A percentile compares a stretch with the other conserved stretches of the same genome.
Conservation (phyloP, 2,888 invertebrate genomes). For the Sicus ferrugineus region DNA sequence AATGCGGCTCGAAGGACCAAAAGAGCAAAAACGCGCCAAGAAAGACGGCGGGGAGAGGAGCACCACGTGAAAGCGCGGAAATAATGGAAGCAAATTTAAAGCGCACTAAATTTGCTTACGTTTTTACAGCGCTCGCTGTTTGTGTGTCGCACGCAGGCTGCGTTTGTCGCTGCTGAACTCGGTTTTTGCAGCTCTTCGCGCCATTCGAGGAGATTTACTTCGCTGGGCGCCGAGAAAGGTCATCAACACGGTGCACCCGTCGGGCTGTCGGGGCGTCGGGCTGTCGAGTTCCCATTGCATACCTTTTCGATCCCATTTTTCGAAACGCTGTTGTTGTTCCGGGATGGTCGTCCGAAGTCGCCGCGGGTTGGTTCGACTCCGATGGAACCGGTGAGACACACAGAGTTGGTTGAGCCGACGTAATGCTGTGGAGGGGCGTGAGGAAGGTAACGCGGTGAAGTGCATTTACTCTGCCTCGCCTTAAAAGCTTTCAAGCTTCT, state of each 20-base stretch:
- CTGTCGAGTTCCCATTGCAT: constrained; percentile 11
- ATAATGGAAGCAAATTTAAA: constrained; percentile 54
- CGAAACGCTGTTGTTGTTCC: background rate
- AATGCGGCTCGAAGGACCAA: constrained; percentile 21
- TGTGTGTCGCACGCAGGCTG: constrained; percentile 16
- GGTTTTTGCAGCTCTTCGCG: constrained; percentile 41
- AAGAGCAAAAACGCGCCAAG: background rate
- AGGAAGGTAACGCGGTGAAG: background rate
- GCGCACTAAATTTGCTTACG: constrained; percentile 53
- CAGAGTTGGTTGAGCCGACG: background rate
- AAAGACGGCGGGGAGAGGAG: background rate
- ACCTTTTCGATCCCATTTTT: constrained; percentile 15
- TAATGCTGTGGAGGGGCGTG: too few species aligned
- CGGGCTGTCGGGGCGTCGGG: background rate
- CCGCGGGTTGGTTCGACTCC: background rate
- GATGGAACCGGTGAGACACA: background rate
- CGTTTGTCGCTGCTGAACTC: constrained; percentile 40
- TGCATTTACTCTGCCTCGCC: constrained; percentile 4
- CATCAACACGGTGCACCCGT: constrained; percentile 38
- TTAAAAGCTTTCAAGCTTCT: constrained; percentile 20
- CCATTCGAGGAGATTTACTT: constrained; percentile 55
- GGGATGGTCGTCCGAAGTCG: background rate
- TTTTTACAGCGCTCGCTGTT: constrained; percentile 17
- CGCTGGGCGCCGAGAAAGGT: constrained; percentile 47
- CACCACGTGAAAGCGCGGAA: constrained; percentile 39